These are phyloP conservation scores for Notothenia coriiceps DNA, from an alignment of 2,113 vertebrate species.

Conservation along the genomic window DNA sequence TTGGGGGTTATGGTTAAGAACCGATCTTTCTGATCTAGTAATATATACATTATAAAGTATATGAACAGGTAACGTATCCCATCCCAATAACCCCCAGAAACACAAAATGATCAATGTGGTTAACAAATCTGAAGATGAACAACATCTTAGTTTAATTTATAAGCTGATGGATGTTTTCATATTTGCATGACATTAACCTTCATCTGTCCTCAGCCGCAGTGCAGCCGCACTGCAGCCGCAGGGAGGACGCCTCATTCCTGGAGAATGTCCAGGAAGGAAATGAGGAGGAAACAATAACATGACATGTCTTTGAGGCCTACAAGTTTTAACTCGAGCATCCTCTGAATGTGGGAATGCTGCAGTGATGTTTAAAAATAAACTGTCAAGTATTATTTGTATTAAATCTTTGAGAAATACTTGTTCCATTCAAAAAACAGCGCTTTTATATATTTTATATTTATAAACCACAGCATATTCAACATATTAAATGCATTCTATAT, in stretches of 20 bases:
- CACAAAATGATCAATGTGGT: too few species aligned
- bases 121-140: conserved; percentile 3
- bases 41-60: too few species aligned
- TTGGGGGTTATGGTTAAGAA: not conserved
- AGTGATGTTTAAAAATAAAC: not conserved
- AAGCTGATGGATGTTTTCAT: conserved; percentile 9
- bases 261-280: conserved; percentile 28
- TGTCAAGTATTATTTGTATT: not conserved
- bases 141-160: conserved; percentile 23
- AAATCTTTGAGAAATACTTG: not conserved
- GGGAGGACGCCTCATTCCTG: conserved; percentile 13
- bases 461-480: not conserved
- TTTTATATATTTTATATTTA: not conserved
- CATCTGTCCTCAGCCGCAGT: not conserved
- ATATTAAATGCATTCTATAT: not conserved
- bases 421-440: not conserved
- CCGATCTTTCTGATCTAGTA: not conserved
- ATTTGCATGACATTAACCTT: conserved; percentile 21
- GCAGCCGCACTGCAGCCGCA: not conserved
- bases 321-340: not conserved
- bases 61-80: too few species aligned
- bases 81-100: too few species aligned
- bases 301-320: not conserved
- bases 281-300: conserved; percentile 10
- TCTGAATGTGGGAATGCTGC: not conserved